Percentiles rank a stretch among this genome's conserved stretches.
Evolutionary conservation across 2,113 vertebrate species (phyloP).

Genomic region (Equus quagga): DNA sequence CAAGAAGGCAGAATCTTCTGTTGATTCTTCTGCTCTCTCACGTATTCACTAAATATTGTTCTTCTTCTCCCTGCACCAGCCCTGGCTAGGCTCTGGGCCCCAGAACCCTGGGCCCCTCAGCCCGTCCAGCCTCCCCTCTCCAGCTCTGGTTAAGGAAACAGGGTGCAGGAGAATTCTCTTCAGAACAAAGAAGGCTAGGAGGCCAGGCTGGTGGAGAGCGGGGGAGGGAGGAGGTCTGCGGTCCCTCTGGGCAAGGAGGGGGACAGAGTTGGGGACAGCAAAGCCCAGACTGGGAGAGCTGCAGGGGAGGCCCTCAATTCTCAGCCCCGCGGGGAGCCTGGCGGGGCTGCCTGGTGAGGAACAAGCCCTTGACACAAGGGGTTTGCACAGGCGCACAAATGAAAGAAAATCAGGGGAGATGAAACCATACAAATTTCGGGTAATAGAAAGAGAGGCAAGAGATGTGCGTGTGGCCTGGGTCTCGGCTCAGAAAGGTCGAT

Average conservation of each 20-base stretch:
- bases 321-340: constrained; percentile 62
- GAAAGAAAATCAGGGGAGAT: constrained; percentile 79
- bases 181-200: constrained; percentile 49
- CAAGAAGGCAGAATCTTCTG: neutral
- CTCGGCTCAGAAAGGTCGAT: constrained; percentile 81
- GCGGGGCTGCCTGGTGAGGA: constrained; percentile 18
- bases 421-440: constrained; percentile 82
- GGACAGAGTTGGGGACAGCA: neutral
- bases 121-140: neutral
- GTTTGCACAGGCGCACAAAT: constrained; percentile 75
- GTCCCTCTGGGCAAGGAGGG: neutral
- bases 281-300: neutral
- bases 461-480: constrained; percentile 69
- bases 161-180: neutral
- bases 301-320: constrained; percentile 62
- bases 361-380: constrained; percentile 60
- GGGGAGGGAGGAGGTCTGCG: neutral
- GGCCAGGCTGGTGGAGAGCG: neutral
- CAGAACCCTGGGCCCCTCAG: neutral
- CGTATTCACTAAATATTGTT: neutral
- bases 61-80: neutral
- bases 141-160: neutral
- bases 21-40: neutral
- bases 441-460: constrained; percentile 83
- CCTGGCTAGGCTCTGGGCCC: neutral